Evolutionary conservation across 2,113 vertebrate genomes (phyloP), one percentile per base, ranked within the genome.

Genomic region (Grallaria varia): DNA sequence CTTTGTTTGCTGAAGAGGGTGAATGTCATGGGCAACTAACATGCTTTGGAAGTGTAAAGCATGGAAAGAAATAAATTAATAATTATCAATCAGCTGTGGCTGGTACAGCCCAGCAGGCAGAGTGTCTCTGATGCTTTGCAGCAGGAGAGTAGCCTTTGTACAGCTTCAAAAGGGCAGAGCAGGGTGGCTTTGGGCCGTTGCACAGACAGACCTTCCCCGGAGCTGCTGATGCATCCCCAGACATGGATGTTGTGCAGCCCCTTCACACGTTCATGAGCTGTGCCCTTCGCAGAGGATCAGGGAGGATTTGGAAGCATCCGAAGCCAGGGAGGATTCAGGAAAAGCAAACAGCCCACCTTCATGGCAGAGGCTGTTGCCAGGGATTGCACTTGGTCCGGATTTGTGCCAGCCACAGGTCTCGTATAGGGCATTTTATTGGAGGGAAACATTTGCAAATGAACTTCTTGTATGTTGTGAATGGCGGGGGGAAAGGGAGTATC

Each of bases 391-490:
- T 53, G 50, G 59, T 71, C 33, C 0, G 81, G 53, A 63, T 66
- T 73, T 67, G 55, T 74, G 83, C 85, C 56, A 75, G 55, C 86
- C 14, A 52, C 16, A 45, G 74, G 23, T 76, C 60, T 52, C 62
- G 15, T 49, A 21, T 13, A 71, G 89, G 35, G 35, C 12, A 14
- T 67, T 82, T 53, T 37, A 47, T 67, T 93, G 86, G 63, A 60
- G 78, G 72, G 37, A 97, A 96, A 93, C 75, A 77, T 77, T 95
- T 96, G 37, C 85, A 91, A 97, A 75, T 58, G 47, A 90, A 87
- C 69, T 68, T 94, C 71, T 85, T 80, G 68, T 77, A 28, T 74
- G n/a, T 77, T 69, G 78, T 79, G 81, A 58, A 44, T 50, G 10
- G 9, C 5, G 33, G 33, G 1, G 5, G 10, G 7, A 42, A 62